A percentile compares a stretch with the other conserved stretches of the same genome.
These are phyloP conservation scores for Brevimyrus niger DNA, from an alignment of 2,113 vertebrate genomes.

Conservation along the genomic window DNA sequence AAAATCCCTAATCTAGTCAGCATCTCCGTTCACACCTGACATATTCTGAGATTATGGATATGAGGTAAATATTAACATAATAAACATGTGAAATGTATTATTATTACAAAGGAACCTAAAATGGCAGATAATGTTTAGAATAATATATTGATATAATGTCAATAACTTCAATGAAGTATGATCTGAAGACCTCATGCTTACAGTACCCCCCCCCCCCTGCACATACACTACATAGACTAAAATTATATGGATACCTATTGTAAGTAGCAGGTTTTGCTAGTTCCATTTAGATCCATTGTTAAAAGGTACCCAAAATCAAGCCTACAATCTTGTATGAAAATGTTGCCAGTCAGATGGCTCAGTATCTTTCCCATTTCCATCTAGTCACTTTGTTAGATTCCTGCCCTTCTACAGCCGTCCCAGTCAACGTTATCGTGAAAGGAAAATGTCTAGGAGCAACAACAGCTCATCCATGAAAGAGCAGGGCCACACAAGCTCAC, in stretches of 20 bases:
- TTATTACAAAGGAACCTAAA: neutral
- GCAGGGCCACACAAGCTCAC: too few species aligned
- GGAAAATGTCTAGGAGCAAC: too few species aligned
- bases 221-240: neutral
- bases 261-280: neutral
- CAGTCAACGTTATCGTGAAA: too few species aligned
- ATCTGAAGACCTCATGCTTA: neutral
- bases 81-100: neutral
- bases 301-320: neutral
- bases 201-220: neutral
- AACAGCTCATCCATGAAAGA: too few species aligned
- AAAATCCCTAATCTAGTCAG: neutral
- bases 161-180: neutral
- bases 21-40: neutral
- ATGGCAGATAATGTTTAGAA: neutral
- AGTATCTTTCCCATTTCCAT: too few species aligned
- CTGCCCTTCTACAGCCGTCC: too few species aligned
- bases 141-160: neutral
- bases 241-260: neutral
- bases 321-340: neutral
- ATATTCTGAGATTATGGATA: neutral
- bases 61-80: neutral
- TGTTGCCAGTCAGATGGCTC: too few species aligned
- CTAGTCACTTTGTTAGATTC: too few species aligned
- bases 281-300: neutral